Evolutionary conservation across 2,797 vertebrate genomes (phyloP), one percentile per base, ranked within the genome.

Genomic region (Sciaenops ocellatus): DNA sequence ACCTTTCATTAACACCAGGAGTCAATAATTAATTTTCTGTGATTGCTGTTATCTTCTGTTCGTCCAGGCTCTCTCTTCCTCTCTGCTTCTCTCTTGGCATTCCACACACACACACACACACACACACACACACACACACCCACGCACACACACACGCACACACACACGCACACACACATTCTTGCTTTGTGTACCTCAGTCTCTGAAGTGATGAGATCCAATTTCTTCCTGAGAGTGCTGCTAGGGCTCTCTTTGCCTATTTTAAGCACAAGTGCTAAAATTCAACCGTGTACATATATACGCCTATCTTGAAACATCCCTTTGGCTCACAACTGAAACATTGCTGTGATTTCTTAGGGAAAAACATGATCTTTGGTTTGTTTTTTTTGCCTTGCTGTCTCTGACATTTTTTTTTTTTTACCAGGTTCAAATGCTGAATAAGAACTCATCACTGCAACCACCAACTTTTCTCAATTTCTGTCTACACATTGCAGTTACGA

Each of bases 401-500:
- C 17, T 77, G 28, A 60, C 22, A 34, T 57, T 66, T 85, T 26
- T 26, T 26, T 38, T 38, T 38, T 38, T 26, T 84, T 57, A 65
- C 54, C 16, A 13, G 42, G 41, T 56, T 30, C 24, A 1, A 63
- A 67, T 59, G 66, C 73, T 68, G 42, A 54, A 51, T 67, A 62
- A 57, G 26, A 81, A 34, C 65, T 34, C 5, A 8, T 66, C 12
- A 62, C 48, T 74, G 54, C 76, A 60, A 76, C 28, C 50, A n/a
- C 57, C 30, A 46, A 0, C 28, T 48, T 44, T 54, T 38, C 47
- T 84, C 24, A 79, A 30, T 59, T 0, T 52, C 20, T 75, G 11
- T 88, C 34, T n/a, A 13, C 48, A 6, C 52, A 4, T 48, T 80
- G 34, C 78, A 98, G 98, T 97, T 99, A 89, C 97, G 98, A 95